A percentile compares a stretch with the other conserved stretches of the same genome.
Conservation (phyloP, 2,113 vertebrate genomes). For the Laterallus jamaicensis region DNA sequence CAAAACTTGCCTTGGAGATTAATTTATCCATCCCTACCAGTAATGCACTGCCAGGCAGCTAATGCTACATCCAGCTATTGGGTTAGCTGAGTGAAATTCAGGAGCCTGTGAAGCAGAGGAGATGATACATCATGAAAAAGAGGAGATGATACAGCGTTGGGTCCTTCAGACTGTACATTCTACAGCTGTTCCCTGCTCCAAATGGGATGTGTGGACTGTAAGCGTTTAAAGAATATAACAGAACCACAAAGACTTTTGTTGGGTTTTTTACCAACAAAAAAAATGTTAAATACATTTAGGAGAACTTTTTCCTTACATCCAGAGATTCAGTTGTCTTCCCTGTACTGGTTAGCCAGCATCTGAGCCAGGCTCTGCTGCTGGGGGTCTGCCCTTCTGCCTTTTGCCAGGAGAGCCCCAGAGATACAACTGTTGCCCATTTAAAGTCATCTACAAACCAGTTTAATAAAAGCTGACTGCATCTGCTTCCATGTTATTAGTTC, state of each 20-base stretch:
- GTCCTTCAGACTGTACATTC: not conserved
- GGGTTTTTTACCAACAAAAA: too few species aligned
- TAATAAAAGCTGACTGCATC: conserved; percentile 72
- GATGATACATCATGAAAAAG: not conserved
- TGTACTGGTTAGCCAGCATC: not conserved
- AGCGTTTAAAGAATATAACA: not conserved
- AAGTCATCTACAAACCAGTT: conserved; percentile 66
- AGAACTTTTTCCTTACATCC: not conserved
- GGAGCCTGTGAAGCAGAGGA: not conserved
- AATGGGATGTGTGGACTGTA: not conserved
- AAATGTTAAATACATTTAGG: not conserved
- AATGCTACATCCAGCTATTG: not conserved
- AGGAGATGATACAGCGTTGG: not conserved
- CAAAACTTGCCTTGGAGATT: conserved; percentile 10
- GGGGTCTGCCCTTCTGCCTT: not conserved
- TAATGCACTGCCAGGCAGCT: not conserved
- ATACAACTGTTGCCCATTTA: conserved; percentile 32
- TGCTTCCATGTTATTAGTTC: conserved; percentile 72
- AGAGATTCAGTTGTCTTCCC: not conserved
- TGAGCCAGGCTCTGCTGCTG: not conserved
- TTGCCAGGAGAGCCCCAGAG: conserved; percentile 5
- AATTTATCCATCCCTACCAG: not conserved
- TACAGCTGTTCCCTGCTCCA: not conserved
- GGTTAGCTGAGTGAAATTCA: not conserved
- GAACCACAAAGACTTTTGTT: not conserved